A percentile compares a stretch with the other conserved stretches of the same genome.
phyloP scores from a whole-genome alignment of 1,140 invertebrate genomes.

The Polypedilum vanderplanki region DNA sequence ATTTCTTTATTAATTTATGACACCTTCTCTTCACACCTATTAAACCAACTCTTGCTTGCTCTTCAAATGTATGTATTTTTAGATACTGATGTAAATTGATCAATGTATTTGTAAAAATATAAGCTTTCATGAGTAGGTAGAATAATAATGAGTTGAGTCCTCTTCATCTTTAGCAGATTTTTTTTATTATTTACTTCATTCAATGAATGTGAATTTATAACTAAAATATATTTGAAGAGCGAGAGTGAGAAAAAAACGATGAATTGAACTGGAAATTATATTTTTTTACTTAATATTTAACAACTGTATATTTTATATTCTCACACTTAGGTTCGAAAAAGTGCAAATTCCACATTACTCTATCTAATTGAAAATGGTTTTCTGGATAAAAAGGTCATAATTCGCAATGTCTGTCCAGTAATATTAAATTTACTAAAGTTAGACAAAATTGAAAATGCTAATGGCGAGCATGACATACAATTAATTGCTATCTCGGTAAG shows the following conservation, averaged over 20 bases:
- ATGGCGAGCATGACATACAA: constrained; percentile 8
- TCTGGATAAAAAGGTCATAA: constrained; percentile 23
- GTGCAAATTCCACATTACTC: constrained; percentile 24
- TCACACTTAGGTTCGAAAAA: constrained; percentile 15
- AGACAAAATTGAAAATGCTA: background rate
- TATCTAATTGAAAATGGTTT: constrained; percentile 22
- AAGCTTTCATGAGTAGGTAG: too few species aligned
- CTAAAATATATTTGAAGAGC: too few species aligned
- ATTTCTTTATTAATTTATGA: constrained; percentile 23
- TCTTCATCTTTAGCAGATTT: background rate
- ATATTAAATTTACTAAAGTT: background rate
- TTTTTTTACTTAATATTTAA: background rate
- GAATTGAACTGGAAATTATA: background rate
- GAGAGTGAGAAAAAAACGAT: too few species aligned
- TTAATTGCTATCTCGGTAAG: constrained; percentile 7
- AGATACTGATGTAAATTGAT: background rate
- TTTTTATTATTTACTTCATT: background rate
- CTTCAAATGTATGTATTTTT: background rate
- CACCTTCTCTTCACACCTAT: constrained; percentile 11
- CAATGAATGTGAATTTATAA: background rate
- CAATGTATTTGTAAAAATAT: background rate
- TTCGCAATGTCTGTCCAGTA: background rate
- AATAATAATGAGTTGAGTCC: background rate
- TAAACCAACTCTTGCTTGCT: background rate
- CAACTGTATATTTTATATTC: background rate